These are phyloP conservation scores for Ceryle rudis DNA, from an alignment of 2,797 vertebrate genomes.

Conservation along the genomic window DNA sequence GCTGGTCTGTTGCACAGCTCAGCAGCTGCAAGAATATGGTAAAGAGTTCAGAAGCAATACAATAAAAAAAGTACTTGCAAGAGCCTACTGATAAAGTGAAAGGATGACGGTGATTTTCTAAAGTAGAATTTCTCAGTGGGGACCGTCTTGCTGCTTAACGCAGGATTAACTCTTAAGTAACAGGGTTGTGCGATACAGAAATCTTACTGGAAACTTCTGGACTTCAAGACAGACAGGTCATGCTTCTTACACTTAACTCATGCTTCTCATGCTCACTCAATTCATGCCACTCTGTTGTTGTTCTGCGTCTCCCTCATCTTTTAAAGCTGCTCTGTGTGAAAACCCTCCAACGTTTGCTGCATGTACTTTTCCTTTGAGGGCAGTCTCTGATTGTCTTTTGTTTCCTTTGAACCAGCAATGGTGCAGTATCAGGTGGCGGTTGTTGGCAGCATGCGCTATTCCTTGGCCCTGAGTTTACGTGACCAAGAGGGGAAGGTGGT, in stretches of 20 bases:
- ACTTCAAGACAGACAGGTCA: not conserved
- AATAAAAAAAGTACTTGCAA: not conserved
- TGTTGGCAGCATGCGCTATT: conserved; percentile 72
- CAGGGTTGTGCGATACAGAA: not conserved
- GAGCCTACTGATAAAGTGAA: not conserved
- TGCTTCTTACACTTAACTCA: not conserved
- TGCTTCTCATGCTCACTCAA: not conserved
- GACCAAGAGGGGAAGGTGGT: conserved; percentile 83
- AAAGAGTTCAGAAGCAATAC: not conserved
- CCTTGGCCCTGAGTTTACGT: conserved; percentile 81
- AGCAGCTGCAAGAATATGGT: not conserved
- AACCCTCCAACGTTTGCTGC: not conserved
- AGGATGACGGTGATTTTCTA: not conserved
- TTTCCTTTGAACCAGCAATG: conserved; percentile 77
- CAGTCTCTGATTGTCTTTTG: not conserved
- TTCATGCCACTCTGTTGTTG: not conserved
- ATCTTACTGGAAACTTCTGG: not conserved
- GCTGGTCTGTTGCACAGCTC: not conserved
- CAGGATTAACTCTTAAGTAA: not conserved
- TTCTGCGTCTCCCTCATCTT: not conserved
- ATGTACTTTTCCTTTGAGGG: not conserved
- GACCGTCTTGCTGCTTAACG: not conserved
- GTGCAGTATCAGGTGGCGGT: conserved; percentile 84
- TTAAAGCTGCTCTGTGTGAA: not conserved
- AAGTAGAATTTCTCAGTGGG: not conserved